phyloP scores from a whole-genome alignment of 1,140 invertebrate genomes.

The Chironomus tepperi region DNA sequence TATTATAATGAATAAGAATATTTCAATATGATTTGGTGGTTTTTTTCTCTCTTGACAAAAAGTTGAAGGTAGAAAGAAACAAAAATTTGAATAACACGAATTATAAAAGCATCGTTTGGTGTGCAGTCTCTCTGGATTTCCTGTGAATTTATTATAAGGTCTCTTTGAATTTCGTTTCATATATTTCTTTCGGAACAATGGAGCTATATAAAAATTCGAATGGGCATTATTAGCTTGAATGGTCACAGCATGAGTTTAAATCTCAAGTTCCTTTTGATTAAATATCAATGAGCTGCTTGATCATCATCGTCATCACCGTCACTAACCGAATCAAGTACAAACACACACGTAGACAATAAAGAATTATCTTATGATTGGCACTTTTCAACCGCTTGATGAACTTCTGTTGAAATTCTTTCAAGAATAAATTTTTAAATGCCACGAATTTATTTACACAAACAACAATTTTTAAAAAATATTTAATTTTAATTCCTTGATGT shows the following conservation, averaged over 20 bases:
- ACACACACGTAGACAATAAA: background rate
- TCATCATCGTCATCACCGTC: background rate
- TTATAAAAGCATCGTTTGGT: too few species aligned
- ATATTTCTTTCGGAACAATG: background rate
- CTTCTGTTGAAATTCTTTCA: conserved; percentile 4
- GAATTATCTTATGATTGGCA: conserved; percentile 1
- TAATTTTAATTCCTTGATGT: too few species aligned
- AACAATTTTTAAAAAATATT: background rate
- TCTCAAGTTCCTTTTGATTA: conserved; percentile 8
- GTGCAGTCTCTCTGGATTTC: background rate
- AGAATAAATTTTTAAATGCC: background rate
- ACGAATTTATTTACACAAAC: background rate
- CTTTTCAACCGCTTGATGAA: background rate
- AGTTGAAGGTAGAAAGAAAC: too few species aligned
- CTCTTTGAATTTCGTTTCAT: background rate
- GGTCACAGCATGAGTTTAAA: background rate
- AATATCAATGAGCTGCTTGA: conserved; percentile 10
- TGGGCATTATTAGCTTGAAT: conserved; percentile 7
- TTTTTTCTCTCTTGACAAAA: too few species aligned
- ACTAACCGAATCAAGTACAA: background rate
- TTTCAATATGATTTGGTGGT: too few species aligned
- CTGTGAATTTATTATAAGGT: background rate
- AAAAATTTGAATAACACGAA: too few species aligned
- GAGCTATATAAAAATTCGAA: background rate
- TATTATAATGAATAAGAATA: too few species aligned